Conservation (phyloP, 1,140 invertebrate species). For the Diprion similis region DNA sequence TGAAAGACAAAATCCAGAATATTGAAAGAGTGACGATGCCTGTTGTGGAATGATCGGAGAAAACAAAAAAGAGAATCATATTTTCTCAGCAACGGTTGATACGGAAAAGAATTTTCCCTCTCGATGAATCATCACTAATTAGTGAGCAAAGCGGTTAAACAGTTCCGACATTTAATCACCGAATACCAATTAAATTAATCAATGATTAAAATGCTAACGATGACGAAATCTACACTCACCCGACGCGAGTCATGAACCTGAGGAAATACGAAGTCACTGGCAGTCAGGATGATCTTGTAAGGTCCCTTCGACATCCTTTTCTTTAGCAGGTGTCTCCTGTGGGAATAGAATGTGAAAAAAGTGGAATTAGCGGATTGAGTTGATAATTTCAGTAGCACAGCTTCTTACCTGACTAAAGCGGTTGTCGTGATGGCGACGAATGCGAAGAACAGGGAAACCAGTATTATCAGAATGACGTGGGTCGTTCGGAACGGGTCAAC, state of each 20-base stretch:
- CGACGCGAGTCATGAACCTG: slow-evolving; percentile 69
- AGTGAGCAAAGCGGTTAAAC: too few species aligned
- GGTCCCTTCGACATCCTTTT: slow-evolving; percentile 75
- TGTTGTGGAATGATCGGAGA: too few species aligned
- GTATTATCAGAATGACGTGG: slow-evolving; percentile 53
- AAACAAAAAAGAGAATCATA: too few species aligned
- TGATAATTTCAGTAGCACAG: background rate
- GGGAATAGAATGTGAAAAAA: slow-evolving; percentile 22
- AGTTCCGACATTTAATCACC: too few species aligned
- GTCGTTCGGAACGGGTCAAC: slow-evolving; percentile 46
- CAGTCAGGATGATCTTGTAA: slow-evolving; percentile 77
- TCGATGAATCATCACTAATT: too few species aligned
- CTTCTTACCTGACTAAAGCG: slow-evolving; percentile 47
- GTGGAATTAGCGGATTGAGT: slow-evolving; percentile 9
- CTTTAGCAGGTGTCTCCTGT: slow-evolving; percentile 69
- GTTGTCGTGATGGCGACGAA: slow-evolving; percentile 43
- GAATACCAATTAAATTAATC: too few species aligned
- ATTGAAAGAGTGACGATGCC: too few species aligned
- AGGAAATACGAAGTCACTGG: slow-evolving; percentile 78
- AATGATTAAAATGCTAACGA: too few species aligned
- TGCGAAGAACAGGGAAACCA: slow-evolving; percentile 51
- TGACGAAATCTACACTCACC: slow-evolving; percentile 55
- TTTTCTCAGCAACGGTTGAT: too few species aligned
- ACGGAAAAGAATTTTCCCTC: too few species aligned
- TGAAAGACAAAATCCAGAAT: too few species aligned